Percentiles rank a stretch among this genome's conserved stretches.
These are phyloP conservation scores for Puntigrus tetrazona DNA, from an alignment of 2,113 vertebrate species.

Conservation along the genomic window DNA sequence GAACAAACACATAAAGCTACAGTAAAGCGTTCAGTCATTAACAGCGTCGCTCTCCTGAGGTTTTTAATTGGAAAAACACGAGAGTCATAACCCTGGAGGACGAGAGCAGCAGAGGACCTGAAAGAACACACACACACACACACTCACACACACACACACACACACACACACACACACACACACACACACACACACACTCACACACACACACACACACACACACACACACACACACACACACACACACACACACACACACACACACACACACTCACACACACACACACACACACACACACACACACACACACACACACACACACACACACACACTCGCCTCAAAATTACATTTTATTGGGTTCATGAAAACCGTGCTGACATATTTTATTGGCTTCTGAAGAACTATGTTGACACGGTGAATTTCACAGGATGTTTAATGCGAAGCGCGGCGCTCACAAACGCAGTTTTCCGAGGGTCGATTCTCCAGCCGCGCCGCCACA, in stretches of 20 bases:
- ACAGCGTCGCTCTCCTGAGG: background rate
- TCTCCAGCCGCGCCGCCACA: background rate
- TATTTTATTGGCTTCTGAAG: slow-evolving; percentile 50
- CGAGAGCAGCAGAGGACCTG: background rate
- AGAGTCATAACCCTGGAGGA: background rate
- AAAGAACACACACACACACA: slow-evolving; percentile 35
- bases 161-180: slow-evolving; percentile 43
- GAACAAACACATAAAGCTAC: background rate
- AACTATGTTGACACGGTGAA: slow-evolving; percentile 40
- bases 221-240: slow-evolving; percentile 36
- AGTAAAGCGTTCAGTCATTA: slow-evolving; percentile 27
- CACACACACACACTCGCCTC: slow-evolving; percentile 32
- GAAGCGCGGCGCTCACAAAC: background rate
- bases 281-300: slow-evolving; percentile 19
- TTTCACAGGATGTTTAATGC: slow-evolving; percentile 42
- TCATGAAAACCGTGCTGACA: slow-evolving; percentile 41
- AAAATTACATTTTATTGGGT: slow-evolving; percentile 46
- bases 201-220: slow-evolving; percentile 42
- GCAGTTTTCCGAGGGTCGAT: slow-evolving; percentile 5
- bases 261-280: slow-evolving; percentile 22
- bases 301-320: slow-evolving; percentile 24
- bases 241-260: slow-evolving; percentile 19
- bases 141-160: slow-evolving; percentile 40
- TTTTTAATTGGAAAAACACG: slow-evolving; percentile 37
- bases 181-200: slow-evolving; percentile 38